A percentile compares a stretch with the other conserved stretches of the same genome.
phyloP scores from a whole-genome alignment of 1,140 invertebrate genomes.

The Drosophila kohkoa region DNA sequence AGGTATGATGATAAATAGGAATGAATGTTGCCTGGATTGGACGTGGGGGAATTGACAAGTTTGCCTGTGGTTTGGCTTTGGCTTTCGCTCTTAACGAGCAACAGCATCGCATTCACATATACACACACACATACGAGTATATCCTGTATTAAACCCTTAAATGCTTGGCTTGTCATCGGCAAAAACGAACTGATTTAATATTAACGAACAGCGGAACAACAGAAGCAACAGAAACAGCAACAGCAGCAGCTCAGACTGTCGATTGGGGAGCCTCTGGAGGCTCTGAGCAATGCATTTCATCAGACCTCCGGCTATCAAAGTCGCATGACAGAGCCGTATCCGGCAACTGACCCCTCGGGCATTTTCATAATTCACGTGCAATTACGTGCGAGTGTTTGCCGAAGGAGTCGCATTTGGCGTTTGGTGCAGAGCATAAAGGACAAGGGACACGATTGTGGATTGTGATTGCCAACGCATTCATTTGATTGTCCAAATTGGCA shows the following conservation, averaged over 20 bases:
- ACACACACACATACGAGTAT: too few relatives aligned
- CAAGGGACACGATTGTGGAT: background rate
- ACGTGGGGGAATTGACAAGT: constrained; percentile 8
- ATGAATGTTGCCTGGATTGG: constrained; percentile 11
- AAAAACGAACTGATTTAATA: constrained; percentile 61
- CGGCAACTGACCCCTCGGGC: constrained; percentile 25
- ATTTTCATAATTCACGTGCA: constrained; percentile 65
- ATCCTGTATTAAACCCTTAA: constrained; percentile 38
- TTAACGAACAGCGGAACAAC: constrained; percentile 34
- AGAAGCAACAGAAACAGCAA: background rate
- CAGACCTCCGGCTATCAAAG: constrained; percentile 30
- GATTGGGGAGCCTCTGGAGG: background rate
- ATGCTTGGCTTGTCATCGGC: constrained; percentile 44
- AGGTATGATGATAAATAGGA: constrained; percentile 6
- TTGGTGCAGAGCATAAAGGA: background rate
- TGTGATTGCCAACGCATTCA: constrained; percentile 11
- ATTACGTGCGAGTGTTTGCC: constrained; percentile 35
- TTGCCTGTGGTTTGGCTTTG: background rate
- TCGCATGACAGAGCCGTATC: constrained; percentile 28
- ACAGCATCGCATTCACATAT: too few relatives aligned
- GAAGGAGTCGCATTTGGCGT: background rate
- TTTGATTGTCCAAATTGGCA: constrained; percentile 28
- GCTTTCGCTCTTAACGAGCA: too few relatives aligned
- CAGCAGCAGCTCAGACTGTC: too few relatives aligned
- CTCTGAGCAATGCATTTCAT: constrained; percentile 31